Evolutionary conservation across 2,888 invertebrate species (phyloP), one percentile per base, ranked within the genome.

Genomic region (Leptinotarsa peninsularis): DNA sequence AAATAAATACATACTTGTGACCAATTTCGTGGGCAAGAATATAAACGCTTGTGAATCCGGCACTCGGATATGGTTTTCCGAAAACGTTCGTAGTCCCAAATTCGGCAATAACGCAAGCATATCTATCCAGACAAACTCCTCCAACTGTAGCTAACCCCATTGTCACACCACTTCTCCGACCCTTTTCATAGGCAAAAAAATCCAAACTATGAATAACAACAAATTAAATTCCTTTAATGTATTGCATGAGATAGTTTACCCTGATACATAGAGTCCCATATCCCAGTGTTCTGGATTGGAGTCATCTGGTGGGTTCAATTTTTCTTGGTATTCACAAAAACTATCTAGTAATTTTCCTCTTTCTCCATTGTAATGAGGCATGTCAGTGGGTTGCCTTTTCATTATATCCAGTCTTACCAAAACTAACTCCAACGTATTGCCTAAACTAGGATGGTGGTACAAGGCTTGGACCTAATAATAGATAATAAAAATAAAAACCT

Each of bases 1-100:
- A 52, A 52, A 56, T 52, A 63, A 49, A 43, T 52, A 90, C 91
- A 89, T 91, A 95, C 94, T 94, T 95, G 88, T 94, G 95, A 78
- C 95, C 95, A 77, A 95, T 94, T 90, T 95, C 95, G 86, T 95
- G 95, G 0, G 95, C 95, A 78, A 94, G 91, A 84, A 95, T 93
- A 87, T 94, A 95, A 83, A 95, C 93, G 69, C 95, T 94, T 21
- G 94, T 94, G 86, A 95, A 94, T n/a, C 95, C 95, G 33, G 95
- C 94, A 54, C 95, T 95, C 4, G 95, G 95, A 88, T 94, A 95
- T 2, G 95, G 94, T 78, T 94, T 92, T 67, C 94, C 94, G 82
- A 93, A 91, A 63, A 91, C 88, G 88, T 94, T 94, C 1, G 91
- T 91, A 1, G 93, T 92, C 60, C 95, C 95, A 81, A 95, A 91